Percentiles rank a stretch among this genome's conserved stretches.
Evolutionary conservation across 2,797 vertebrate species (phyloP).

Genomic region (Melanogrammus aeglefinus): DNA sequence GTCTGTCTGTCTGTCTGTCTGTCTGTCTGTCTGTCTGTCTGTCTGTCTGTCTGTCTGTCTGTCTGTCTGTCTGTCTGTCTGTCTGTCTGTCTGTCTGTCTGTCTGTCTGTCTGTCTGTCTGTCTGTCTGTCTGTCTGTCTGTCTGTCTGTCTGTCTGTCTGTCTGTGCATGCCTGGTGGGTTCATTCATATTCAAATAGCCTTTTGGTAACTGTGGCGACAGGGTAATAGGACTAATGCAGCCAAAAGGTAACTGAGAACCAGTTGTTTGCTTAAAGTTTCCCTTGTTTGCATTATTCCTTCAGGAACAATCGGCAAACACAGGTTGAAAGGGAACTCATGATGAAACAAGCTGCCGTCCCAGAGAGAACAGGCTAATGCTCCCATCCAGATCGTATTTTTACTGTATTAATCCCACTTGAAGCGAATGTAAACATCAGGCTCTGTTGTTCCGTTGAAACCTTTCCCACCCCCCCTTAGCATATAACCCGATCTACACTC

Average conservation of each 20-base stretch:
- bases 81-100: no score
- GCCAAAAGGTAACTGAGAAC: constrained; percentile 32
- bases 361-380: neutral
- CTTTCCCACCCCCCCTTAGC: neutral
- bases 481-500: neutral
- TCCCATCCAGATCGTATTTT: neutral
- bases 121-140: neutral
- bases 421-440: neutral
- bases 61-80: no score
- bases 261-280: constrained; percentile 40
- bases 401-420: neutral
- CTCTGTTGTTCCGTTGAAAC: neutral
- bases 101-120: neutral
- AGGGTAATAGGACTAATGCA: neutral
- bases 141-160: no score
- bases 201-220: neutral
- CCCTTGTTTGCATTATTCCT: constrained; percentile 45
- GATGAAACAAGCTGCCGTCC: neutral
- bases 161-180: no score
- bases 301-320: constrained; percentile 2
- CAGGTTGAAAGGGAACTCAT: neutral
- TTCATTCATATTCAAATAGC: neutral
- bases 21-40: no score
- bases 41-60: no score
- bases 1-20: no score